Base-by-base conservation (phyloP, 2,113 vertebrate genomes). In the Xiphophorus hellerii region DNA sequence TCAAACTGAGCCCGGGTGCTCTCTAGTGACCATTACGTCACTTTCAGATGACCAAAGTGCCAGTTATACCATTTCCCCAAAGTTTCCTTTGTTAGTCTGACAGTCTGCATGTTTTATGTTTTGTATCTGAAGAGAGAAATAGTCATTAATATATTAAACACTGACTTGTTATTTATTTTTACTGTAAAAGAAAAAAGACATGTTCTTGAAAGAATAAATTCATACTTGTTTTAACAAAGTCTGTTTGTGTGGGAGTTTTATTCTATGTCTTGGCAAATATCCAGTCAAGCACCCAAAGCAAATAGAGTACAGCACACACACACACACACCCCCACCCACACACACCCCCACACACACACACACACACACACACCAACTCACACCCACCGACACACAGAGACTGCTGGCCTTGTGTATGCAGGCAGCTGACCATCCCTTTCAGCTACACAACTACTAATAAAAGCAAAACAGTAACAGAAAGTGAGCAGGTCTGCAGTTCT, bases 41-140 rank as follows among this genome's bases (percentile, higher is more conserved):
- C 88, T 90, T 80, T 89, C 71, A 89, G 90, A 92, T 28, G 84
- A 93, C 90, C 89, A 88, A 94, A 92, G 91, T 88, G 85, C 86
- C 89, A 92, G 87, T 91, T 89, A 84, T 91, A 86, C 85, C 90
- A 89, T 81, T 83, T 51, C n/a, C 81, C 78, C 62, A 69, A 25
- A 31, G 42, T 62, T 37, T 62, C 67, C 29, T 62, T 67, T 70
- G 81, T 65, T 3, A 25, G 13, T 76, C 39, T 65, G 62, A 80
- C 76, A 60, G 28, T 76, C 76, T 84, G 77, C 71, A 79, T 60
- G 75, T 88, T 74, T 14, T 51, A 1, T 81, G 71, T 84, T 89
- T 88, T 78, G 82, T 89, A 85, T 82, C 27, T 13, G 35, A 79
- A 8, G 33, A 76, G 74, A 75, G 48, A 83, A 77, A 81, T 65